Conservation (phyloP, 2,888 invertebrate genomes). For the Plebejus melissa region DNA sequence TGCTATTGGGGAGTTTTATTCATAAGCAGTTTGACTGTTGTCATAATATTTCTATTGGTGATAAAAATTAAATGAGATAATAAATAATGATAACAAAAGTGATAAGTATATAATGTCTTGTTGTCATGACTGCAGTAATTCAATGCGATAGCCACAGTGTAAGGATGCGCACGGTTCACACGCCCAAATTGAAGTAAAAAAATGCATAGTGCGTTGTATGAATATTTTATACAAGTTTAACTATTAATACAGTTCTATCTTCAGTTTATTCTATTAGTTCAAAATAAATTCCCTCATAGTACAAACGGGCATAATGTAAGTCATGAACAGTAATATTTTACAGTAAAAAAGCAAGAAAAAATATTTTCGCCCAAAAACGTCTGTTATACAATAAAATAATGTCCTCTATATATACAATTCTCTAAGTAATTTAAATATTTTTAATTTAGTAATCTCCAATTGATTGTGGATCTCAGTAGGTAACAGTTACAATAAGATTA, state of each 20-base stretch:
- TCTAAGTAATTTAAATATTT: conserved; percentile 1
- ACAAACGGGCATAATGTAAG: background rate
- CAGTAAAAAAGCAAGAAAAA: background rate
- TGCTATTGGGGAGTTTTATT: background rate
- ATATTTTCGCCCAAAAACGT: background rate
- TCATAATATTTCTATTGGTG: background rate
- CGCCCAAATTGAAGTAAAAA: background rate
- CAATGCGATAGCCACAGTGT: background rate
- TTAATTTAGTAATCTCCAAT: conserved; percentile 69
- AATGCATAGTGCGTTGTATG: background rate
- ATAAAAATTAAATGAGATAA: background rate
- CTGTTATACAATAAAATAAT: background rate
- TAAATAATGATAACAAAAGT: background rate
- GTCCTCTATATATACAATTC: background rate
- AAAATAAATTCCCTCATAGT: background rate
- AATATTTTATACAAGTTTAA: background rate
- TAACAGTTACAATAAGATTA: conserved; percentile 51
- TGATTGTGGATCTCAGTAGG: conserved; percentile 77
- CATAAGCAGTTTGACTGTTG: background rate
- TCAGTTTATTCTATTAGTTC: no score
- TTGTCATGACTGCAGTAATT: background rate
- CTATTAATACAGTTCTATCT: background rate
- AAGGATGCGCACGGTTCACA: background rate
- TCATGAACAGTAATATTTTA: no score
- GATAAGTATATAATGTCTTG: background rate